These are phyloP conservation scores for Colletes gigas DNA, from an alignment of 1,140 invertebrate genomes.

Conservation along the genomic window DNA sequence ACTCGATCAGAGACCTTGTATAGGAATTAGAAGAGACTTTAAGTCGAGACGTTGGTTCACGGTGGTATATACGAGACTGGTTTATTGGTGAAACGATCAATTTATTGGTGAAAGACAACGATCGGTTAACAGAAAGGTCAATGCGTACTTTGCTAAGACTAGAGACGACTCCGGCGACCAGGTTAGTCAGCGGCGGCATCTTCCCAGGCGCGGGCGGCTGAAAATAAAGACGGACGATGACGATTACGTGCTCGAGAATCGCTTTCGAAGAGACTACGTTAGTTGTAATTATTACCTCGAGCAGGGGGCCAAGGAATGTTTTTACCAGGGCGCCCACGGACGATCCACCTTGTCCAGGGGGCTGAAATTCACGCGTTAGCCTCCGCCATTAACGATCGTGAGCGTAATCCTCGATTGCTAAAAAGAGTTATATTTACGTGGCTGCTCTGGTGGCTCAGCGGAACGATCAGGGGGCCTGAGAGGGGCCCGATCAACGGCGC, in stretches of 20 bases:
- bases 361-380: conserved; percentile 62
- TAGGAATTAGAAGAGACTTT: background rate
- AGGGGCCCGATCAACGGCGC: conserved; percentile 75
- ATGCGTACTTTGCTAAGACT: conserved; percentile 73
- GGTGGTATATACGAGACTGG: conserved; percentile 1
- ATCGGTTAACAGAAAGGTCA: conserved; percentile 17
- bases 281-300: conserved; percentile 62
- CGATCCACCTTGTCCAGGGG: conserved; percentile 66
- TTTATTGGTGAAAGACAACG: conserved; percentile 19
- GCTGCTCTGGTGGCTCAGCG: conserved; percentile 70
- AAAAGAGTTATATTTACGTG: conserved; percentile 63
- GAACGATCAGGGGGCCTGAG: conserved; percentile 71
- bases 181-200: conserved; percentile 66
- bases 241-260: background rate
- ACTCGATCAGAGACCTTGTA: too few relatives aligned
- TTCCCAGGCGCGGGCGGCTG: conserved; percentile 71
- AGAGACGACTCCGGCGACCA: conserved; percentile 72
- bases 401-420: background rate
- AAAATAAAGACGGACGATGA: conserved; percentile 22
- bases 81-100: conserved; percentile 7
- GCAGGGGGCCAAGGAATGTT: conserved; percentile 66
- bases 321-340: conserved; percentile 58
- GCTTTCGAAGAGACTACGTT: background rate
- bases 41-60: background rate
- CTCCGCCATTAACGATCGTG: background rate